Conservation (phyloP, 2,888 invertebrate species). For the Tetragonisca angustula region DNA sequence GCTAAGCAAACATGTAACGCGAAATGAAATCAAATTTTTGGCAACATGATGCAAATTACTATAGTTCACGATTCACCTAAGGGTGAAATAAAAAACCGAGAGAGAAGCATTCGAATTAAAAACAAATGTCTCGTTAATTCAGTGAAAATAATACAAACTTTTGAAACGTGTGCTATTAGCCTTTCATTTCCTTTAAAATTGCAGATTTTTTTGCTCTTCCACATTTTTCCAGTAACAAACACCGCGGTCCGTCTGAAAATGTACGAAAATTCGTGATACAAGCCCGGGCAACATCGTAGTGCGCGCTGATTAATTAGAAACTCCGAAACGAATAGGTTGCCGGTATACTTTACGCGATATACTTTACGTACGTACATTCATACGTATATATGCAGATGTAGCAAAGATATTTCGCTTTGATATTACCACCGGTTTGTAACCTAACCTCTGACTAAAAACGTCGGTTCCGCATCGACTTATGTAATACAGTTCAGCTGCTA, state of each 20-base stretch:
- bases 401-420: conserved; percentile 18
- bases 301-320: conserved; percentile 11
- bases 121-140: no score
- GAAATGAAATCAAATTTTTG: no score
- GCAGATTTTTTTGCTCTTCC: not conserved
- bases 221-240: not conserved
- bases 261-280: conserved; percentile 31
- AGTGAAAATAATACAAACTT: not conserved
- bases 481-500: conserved; percentile 14
- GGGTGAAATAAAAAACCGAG: no score
- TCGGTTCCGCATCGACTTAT: conserved; percentile 2
- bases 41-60: no score
- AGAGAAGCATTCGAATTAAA: no score
- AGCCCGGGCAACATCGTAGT: not conserved
- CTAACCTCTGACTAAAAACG: conserved; percentile 12
- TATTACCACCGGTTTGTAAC: not conserved
- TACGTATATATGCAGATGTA: not conserved
- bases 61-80: no score
- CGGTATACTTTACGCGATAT: not conserved
- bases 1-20: no score
- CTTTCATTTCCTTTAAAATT: not conserved
- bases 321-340: not conserved
- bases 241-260: conserved; percentile 12
- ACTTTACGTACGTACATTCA: no score
- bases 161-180: not conserved